Evolutionary conservation across 2,113 vertebrate species (phyloP).

Genomic region (Apistogramma diplotaenia): DNA sequence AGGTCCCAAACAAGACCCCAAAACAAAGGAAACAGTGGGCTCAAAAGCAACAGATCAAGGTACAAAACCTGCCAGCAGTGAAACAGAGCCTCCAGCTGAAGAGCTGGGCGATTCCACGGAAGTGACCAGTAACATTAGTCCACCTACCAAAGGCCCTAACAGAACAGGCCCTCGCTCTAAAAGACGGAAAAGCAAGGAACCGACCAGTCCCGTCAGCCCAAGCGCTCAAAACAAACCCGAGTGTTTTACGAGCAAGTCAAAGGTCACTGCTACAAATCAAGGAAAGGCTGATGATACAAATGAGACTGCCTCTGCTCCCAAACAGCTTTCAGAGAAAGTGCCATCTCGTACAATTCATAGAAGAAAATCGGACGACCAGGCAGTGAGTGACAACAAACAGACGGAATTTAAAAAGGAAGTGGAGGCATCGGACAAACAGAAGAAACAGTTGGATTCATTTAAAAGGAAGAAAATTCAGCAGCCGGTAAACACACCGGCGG

Average conservation of each 20-base stretch:
- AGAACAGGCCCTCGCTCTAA: slow-evolving; percentile 54
- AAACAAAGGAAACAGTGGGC: not conserved
- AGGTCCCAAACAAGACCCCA: not conserved
- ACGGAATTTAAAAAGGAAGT: not conserved
- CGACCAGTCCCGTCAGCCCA: slow-evolving; percentile 41
- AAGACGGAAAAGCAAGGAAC: slow-evolving; percentile 53
- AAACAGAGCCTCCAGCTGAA: not conserved
- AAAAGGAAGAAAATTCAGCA: slow-evolving; percentile 6
- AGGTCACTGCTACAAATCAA: not conserved
- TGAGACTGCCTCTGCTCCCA: not conserved
- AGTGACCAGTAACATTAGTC: not conserved
- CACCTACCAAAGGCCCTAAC: slow-evolving; percentile 28
- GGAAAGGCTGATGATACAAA: not conserved
- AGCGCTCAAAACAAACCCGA: slow-evolving; percentile 41
- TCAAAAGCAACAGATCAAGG: not conserved
- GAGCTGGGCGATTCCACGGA: not conserved
- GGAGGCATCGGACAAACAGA: not conserved
- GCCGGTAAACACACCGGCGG: not conserved
- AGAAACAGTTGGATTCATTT: not conserved
- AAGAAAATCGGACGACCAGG: not conserved
- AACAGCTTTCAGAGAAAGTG: slow-evolving; percentile 10
- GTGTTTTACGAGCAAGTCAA: not conserved
- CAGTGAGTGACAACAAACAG: not conserved
- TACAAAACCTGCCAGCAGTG: not conserved
- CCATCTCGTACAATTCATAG: slow-evolving; percentile 2